phyloP scores from a whole-genome alignment of 2,888 invertebrate species.

The Uropetala carovei region DNA sequence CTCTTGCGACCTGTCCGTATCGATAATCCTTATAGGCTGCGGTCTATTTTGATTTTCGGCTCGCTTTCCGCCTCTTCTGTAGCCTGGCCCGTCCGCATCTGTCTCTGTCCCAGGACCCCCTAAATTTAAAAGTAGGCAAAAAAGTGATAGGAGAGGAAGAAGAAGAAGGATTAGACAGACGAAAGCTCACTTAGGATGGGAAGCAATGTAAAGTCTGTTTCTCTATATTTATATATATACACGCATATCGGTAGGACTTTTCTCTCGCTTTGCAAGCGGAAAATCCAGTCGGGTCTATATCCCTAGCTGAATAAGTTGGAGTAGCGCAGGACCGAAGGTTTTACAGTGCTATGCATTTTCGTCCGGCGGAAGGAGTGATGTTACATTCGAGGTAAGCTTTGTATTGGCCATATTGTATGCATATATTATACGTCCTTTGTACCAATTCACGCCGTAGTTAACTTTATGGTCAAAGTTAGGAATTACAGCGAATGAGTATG shows the following conservation, averaged over 20 bases:
- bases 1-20: neutral
- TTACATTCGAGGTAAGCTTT: neutral
- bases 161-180: neutral
- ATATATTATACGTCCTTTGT: too few relatives aligned
- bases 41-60: constrained; percentile 21
- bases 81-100: neutral
- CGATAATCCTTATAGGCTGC: neutral
- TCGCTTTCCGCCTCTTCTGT: neutral
- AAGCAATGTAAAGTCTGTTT: neutral
- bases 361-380: neutral
- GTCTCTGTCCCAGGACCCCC: constrained; percentile 5
- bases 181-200: neutral
- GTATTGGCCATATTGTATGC: too few relatives aligned
- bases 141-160: neutral
- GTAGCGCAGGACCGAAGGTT: neutral
- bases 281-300: neutral
- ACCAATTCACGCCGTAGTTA: too few relatives aligned
- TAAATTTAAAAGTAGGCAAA: neutral
- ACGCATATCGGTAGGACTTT: neutral
- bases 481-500: neutral
- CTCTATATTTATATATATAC: neutral
- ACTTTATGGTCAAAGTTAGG: too few relatives aligned
- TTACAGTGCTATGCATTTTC: neutral
- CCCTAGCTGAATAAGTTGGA: neutral
- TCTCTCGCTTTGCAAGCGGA: neutral